Conservation (phyloP, 2,888 invertebrate species). For the Luperina testacea region DNA sequence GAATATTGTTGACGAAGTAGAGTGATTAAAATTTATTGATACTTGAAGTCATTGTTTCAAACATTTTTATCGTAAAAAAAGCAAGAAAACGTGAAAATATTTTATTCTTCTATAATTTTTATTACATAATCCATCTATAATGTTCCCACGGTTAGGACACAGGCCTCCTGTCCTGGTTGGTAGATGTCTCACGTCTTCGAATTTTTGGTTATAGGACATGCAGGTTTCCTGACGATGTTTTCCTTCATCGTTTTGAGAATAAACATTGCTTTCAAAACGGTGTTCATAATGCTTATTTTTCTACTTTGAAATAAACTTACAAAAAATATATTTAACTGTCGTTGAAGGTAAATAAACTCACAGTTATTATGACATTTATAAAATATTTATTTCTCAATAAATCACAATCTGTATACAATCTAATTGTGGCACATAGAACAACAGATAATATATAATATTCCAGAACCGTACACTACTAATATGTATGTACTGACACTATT, state of each 20-base stretch:
- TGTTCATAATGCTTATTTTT: background rate
- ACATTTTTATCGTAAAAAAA: background rate
- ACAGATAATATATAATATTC: constrained; percentile 83
- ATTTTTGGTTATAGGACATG: background rate
- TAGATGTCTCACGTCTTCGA: background rate
- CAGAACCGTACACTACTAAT: constrained; percentile 64
- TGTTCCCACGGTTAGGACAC: background rate
- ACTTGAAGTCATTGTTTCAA: constrained; percentile 6
- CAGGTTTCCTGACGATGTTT: background rate
- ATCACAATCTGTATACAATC: constrained; percentile 86
- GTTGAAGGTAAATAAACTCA: constrained; percentile 17
- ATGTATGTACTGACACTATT: constrained; percentile 71
- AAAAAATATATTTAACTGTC: background rate
- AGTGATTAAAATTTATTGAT: constrained; percentile 8
- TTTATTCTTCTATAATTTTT: background rate
- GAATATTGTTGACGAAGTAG: background rate
- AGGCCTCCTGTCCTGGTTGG: background rate
- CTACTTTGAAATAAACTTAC: background rate
- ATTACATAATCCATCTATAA: background rate
- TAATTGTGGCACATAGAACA: constrained; percentile 88
- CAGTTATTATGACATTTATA: constrained; percentile 82
- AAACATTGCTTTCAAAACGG: background rate
- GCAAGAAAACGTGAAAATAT: background rate
- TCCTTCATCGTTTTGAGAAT: background rate
- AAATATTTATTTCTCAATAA: constrained; percentile 88